Evolutionary conservation across 2,888 invertebrate species (phyloP).

Genomic region (Tetranychus piercei): DNA sequence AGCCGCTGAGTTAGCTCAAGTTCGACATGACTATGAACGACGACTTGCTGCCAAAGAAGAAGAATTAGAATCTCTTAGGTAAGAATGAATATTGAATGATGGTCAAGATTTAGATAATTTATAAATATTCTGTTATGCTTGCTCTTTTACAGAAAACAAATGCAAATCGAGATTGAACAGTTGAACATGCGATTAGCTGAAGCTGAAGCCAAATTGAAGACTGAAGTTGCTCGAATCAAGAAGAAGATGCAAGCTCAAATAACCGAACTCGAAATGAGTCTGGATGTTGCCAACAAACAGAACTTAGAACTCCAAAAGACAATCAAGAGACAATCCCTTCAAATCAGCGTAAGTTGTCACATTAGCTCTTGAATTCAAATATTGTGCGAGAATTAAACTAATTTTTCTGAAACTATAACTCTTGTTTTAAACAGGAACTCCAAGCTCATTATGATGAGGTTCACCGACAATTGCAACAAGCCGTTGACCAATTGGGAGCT

Average conservation of each 20-base stretch:
- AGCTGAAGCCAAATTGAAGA: slow-evolving; percentile 84
- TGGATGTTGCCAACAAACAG: slow-evolving; percentile 94
- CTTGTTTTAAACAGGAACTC: slow-evolving; percentile 44
- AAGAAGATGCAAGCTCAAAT: slow-evolving; percentile 97
- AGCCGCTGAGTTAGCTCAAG: slow-evolving; percentile 74
- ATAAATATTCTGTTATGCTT: background rate
- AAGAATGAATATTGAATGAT: slow-evolving; percentile 33
- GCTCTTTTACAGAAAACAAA: slow-evolving; percentile 56
- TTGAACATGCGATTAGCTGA: slow-evolving; percentile 83
- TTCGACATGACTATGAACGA: slow-evolving; percentile 91
- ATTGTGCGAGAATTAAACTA: too few relatives aligned
- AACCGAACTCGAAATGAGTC: slow-evolving; percentile 83
- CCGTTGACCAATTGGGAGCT: slow-evolving; percentile 75
- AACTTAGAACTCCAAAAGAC: slow-evolving; percentile 92
- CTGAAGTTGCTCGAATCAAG: slow-evolving; percentile 88
- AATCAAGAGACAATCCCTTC: slow-evolving; percentile 88
- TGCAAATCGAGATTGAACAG: slow-evolving; percentile 92
- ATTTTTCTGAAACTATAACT: background rate
- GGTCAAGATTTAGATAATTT: background rate
- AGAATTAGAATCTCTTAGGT: slow-evolving; percentile 93
- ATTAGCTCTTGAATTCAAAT: background rate
- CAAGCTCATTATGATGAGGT: slow-evolving; percentile 90
- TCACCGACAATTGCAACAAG: slow-evolving; percentile 83
- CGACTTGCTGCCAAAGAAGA: slow-evolving; percentile 95
- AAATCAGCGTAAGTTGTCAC: slow-evolving; percentile 45